These are phyloP conservation scores for Drosophila birchii DNA, from an alignment of 2,888 invertebrate genomes.

Conservation along the genomic window DNA sequence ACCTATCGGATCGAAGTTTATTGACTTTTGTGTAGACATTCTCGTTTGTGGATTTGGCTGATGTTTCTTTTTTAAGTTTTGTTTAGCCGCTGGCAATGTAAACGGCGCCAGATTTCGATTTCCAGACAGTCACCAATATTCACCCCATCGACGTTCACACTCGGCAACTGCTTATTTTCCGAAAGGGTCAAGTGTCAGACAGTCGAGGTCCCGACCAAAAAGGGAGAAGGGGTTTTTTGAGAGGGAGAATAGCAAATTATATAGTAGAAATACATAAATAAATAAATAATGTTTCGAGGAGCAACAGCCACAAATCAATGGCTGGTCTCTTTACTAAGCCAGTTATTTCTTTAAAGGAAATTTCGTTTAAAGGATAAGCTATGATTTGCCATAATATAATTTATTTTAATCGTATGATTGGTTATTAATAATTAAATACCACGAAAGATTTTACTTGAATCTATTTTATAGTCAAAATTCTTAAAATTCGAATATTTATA, in stretches of 20 bases:
- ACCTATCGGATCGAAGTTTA: constrained; percentile 70
- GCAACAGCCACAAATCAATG: constrained; percentile 54
- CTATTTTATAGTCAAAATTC: no score
- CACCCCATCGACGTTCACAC: constrained; percentile 24
- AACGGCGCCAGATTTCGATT: constrained; percentile 72
- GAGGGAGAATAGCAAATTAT: constrained; percentile 61
- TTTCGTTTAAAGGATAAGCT: no score
- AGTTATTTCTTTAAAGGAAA: no score
- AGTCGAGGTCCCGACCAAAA: constrained; percentile 17
- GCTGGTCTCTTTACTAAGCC: no score
- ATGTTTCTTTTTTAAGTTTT: constrained; percentile 72
- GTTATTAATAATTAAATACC: no score
- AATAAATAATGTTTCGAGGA: constrained; percentile 54
- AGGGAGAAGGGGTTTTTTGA: background rate
- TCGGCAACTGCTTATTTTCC: constrained; percentile 71
- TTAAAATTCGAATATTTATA: no score
- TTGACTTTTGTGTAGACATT: constrained; percentile 69
- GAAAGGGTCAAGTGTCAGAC: constrained; percentile 75
- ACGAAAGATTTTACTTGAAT: no score
- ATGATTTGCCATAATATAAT: no score
- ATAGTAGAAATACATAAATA: constrained; percentile 62
- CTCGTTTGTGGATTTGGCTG: constrained; percentile 67
- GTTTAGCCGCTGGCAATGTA: constrained; percentile 74
- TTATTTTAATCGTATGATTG: no score
- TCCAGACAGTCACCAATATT: constrained; percentile 70